These are phyloP conservation scores for Cephus rjabovi DNA, from an alignment of 2,888 invertebrate genomes.

Conservation along the genomic window DNA sequence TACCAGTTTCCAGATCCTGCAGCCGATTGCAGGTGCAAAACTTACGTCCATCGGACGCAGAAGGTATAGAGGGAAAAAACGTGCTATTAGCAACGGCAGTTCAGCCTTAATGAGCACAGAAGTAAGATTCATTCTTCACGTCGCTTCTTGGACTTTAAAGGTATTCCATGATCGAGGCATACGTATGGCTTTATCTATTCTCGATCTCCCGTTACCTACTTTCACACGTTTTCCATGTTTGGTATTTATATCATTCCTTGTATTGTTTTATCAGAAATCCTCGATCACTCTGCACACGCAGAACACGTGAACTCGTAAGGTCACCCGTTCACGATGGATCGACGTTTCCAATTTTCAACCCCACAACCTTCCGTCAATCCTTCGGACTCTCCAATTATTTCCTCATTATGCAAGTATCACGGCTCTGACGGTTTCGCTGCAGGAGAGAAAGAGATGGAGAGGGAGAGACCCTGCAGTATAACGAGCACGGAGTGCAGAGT, in stretches of 20 bases:
- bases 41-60: neutral
- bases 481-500: conserved; percentile 2
- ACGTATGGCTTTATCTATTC: neutral
- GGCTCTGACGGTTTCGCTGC: neutral
- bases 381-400: conserved; percentile 18
- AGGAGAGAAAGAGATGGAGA: neutral
- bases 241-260: neutral
- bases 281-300: neutral
- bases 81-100: neutral
- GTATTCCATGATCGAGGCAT: neutral
- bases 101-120: neutral
- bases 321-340: neutral
- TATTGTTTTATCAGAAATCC: neutral
- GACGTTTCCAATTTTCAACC: conserved; percentile 1
- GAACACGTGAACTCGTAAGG: neutral
- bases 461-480: neutral
- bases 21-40: neutral
- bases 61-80: neutral
- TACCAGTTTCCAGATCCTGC: neutral
- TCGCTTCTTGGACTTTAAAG: neutral
- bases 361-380: conserved; percentile 13
- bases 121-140: neutral
- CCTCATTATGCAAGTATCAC: conserved; percentile 20
- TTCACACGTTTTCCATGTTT: neutral
- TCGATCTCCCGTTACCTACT: neutral